These are phyloP conservation scores for Pampus argenteus DNA, from an alignment of 2,797 vertebrate species.

Conservation along the genomic window DNA sequence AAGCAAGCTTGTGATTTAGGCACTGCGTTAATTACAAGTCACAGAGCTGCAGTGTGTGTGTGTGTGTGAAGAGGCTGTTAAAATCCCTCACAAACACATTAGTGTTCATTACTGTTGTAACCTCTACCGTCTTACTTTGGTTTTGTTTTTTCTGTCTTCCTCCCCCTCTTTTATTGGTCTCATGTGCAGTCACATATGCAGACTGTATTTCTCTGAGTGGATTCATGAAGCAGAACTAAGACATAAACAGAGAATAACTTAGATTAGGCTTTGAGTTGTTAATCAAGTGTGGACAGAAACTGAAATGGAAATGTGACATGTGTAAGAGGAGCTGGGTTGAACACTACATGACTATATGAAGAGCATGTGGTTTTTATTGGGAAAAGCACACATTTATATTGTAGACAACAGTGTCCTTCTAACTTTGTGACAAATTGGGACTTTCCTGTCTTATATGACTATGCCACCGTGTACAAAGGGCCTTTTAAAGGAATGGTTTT, in stretches of 20 bases:
- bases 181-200: slow-evolving; percentile 57
- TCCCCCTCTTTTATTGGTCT: slow-evolving; percentile 55
- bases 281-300: slow-evolving; percentile 8
- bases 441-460: not conserved
- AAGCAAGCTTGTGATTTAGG: slow-evolving; percentile 64
- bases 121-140: slow-evolving; percentile 55
- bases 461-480: not conserved
- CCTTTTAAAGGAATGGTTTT: not conserved
- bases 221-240: slow-evolving; percentile 36
- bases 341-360: not conserved
- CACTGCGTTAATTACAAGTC: slow-evolving; percentile 72
- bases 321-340: not conserved
- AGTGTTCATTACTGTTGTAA: slow-evolving; percentile 73
- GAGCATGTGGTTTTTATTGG: not conserved
- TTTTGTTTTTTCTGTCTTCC: slow-evolving; percentile 8
- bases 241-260: slow-evolving; percentile 31
- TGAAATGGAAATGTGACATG: slow-evolving; percentile 6
- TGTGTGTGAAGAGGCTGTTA: slow-evolving; percentile 67
- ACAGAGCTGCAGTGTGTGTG: slow-evolving; percentile 61
- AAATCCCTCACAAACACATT: slow-evolving; percentile 75
- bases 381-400: not conserved
- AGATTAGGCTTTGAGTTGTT: slow-evolving; percentile 31
- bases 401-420: not conserved
- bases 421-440: not conserved
- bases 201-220: slow-evolving; percentile 49